Conservation (phyloP, 2,113 vertebrate species). For the Rhinogobius similis region DNA sequence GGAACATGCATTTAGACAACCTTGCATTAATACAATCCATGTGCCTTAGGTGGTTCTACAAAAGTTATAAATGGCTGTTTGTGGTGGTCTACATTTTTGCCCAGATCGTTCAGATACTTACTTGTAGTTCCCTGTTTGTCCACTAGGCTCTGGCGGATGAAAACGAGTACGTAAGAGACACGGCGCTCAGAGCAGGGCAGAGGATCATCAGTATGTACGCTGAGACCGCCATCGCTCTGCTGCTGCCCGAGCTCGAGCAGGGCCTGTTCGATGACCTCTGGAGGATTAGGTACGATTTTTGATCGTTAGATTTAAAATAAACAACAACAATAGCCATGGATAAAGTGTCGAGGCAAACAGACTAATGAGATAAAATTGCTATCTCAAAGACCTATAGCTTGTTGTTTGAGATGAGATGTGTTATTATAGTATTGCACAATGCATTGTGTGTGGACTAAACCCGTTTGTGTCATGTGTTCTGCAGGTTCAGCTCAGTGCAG, state of each 20-base stretch:
- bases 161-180: slow-evolving; percentile 97
- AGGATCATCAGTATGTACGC: slow-evolving; percentile 97
- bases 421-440: too few relatives aligned
- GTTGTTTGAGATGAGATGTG: too few relatives aligned
- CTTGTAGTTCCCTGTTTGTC: neutral
- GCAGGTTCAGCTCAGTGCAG: slow-evolving; percentile 97
- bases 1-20: too few relatives aligned
- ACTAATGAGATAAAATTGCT: neutral
- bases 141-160: slow-evolving; percentile 94
- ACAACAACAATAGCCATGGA: too few relatives aligned
- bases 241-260: slow-evolving; percentile 96
- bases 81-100: neutral
- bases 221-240: slow-evolving; percentile 91
- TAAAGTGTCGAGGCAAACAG: too few relatives aligned
- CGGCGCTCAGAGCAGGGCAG: slow-evolving; percentile 91
- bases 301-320: neutral
- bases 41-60: too few relatives aligned
- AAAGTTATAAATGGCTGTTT: neutral
- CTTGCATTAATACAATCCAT: too few relatives aligned
- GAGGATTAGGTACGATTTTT: slow-evolving; percentile 88
- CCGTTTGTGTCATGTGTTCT: slow-evolving; percentile 6
- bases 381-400: neutral
- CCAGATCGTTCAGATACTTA: neutral
- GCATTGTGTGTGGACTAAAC: neutral
- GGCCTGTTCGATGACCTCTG: slow-evolving; percentile 97